These are phyloP conservation scores for Tholera decimalis DNA, from an alignment of 2,888 invertebrate genomes.

Conservation along the genomic window DNA sequence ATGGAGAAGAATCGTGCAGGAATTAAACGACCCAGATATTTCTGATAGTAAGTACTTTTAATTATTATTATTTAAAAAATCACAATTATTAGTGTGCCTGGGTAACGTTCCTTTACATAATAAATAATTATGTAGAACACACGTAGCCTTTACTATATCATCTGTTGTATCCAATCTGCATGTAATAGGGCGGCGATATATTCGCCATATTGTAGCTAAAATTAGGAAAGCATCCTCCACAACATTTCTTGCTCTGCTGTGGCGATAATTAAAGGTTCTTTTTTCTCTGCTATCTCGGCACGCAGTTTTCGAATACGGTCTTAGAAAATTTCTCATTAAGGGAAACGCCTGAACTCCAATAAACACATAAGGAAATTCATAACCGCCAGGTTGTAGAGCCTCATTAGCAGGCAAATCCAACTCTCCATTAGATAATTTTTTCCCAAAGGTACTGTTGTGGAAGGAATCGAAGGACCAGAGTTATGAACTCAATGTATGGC, in stretches of 20 bases:
- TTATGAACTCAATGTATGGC: too few species aligned
- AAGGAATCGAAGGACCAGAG: too few species aligned
- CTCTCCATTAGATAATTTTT: constrained; percentile 6
- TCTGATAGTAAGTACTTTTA: constrained; percentile 11
- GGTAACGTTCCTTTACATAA: constrained; percentile 25
- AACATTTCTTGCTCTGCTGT: constrained; percentile 41
- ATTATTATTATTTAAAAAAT: constrained; percentile 15
- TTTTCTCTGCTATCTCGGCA: constrained; percentile 26
- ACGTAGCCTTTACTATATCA: constrained; percentile 19
- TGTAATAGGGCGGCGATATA: constrained; percentile 25
- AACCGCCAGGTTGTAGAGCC: constrained; percentile 14
- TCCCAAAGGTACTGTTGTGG: constrained; percentile 7
- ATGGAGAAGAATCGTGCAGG: constrained; percentile 15
- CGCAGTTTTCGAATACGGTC: constrained; percentile 21
- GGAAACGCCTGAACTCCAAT: constrained; percentile 23
- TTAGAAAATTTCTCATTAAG: constrained; percentile 20
- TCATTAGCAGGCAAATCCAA: constrained; percentile 17
- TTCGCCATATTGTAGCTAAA: constrained; percentile 25
- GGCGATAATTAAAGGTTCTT: constrained; percentile 42
- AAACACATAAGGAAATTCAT: constrained; percentile 12
- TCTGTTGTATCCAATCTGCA: constrained; percentile 23
- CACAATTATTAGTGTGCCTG: constrained; percentile 17
- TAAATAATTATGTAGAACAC: constrained; percentile 23
- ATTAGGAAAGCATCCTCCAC: constrained; percentile 44
- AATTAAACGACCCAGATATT: constrained; percentile 11